Base-by-base conservation (phyloP, 2,888 invertebrate genomes). In the Dorcus parallelipipedus region DNA sequence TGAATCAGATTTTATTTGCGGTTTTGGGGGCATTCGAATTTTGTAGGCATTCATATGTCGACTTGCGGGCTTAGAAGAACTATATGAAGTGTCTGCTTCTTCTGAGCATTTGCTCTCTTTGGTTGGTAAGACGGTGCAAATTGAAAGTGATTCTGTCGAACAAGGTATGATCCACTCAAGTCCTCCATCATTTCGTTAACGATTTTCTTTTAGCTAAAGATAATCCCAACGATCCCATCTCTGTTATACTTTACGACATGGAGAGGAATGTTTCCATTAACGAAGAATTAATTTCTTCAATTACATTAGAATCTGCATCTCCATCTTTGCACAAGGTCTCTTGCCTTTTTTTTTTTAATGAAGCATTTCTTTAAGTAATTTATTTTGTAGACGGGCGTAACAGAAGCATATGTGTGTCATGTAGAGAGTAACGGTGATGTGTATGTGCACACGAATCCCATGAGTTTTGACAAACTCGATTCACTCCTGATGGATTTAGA, bases 11-110 rank as follows among this genome's bases (percentile, higher is more conserved):
- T 23, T 17, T 39, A 14, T 10, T 14, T 14, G n/a, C 2, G 14
- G n/a, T 9, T 20, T 20, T 14, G 14, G 1, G 10, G 17, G 7
- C 3, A 17, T 17, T 45, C 9, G 3, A 45, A 9, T 20, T 48
- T 62, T 53, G 41, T 66, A 86, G 85, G 90, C 88, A 23, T 82
- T 91, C 58, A 83, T 86, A 63, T 83, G 90, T 63, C 84, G 86
- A 14, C 76, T 91, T 69, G 84, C 83, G 50, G 90, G 89, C 3
- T 78, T 90, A 49, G 91, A 91, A 75, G 88, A 88, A 48, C 81
- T 85, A 64, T 74, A 76, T 40, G 76, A 76, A 43, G 69, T 67
- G 0, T 73, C 76, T 0, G 50, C 54, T 9, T 62, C 68, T 50
- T 72, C 76, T 1, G 72, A 73, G 40, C 65, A 66, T 78, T 66